Evolutionary conservation across 2,888 invertebrate genomes (phyloP).

Genomic region (Prosopocoilus inquinatus): DNA sequence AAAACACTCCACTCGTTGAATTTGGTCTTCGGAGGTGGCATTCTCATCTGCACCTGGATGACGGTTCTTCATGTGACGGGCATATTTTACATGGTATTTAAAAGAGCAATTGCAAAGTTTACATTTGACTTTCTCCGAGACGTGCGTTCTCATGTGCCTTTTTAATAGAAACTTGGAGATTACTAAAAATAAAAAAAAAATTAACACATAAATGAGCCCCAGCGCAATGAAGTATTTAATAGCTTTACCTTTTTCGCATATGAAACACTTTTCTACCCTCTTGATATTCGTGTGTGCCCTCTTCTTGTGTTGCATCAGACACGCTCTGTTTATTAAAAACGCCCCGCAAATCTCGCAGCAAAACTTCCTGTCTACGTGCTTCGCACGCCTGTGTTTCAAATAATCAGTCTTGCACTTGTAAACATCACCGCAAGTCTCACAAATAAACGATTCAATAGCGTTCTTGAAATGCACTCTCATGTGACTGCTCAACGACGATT

Average conservation of each 20-base stretch:
- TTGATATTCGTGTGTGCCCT: slow-evolving; percentile 5
- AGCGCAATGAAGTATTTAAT: neutral
- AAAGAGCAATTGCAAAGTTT: slow-evolving; percentile 13
- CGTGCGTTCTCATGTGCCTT: slow-evolving; percentile 10
- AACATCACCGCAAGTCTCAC: slow-evolving; percentile 13
- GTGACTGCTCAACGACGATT: slow-evolving; percentile 1
- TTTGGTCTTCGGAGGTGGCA: slow-evolving; percentile 8
- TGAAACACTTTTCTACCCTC: slow-evolving; percentile 3
- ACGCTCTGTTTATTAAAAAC: neutral
- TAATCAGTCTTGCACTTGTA: slow-evolving; percentile 1
- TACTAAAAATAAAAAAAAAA: slow-evolving; percentile 1
- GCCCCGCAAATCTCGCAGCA: slow-evolving; percentile 14
- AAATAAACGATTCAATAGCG: slow-evolving; percentile 8
- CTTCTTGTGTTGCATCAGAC: slow-evolving; percentile 8
- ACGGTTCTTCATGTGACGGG: slow-evolving; percentile 4
- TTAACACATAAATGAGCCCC: too few species aligned
- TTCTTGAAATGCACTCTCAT: slow-evolving; percentile 9
- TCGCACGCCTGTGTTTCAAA: slow-evolving; percentile 1
- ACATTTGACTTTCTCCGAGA: slow-evolving; percentile 4
- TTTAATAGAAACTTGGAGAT: slow-evolving; percentile 3
- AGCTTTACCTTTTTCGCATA: slow-evolving; percentile 9
- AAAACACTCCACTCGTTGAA: slow-evolving; percentile 1
- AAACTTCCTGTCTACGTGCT: slow-evolving; percentile 2
- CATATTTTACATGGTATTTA: slow-evolving; percentile 4
- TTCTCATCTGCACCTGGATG: slow-evolving; percentile 9